phyloP scores from a whole-genome alignment of 2,888 invertebrate genomes.

The Atethmia centrago region DNA sequence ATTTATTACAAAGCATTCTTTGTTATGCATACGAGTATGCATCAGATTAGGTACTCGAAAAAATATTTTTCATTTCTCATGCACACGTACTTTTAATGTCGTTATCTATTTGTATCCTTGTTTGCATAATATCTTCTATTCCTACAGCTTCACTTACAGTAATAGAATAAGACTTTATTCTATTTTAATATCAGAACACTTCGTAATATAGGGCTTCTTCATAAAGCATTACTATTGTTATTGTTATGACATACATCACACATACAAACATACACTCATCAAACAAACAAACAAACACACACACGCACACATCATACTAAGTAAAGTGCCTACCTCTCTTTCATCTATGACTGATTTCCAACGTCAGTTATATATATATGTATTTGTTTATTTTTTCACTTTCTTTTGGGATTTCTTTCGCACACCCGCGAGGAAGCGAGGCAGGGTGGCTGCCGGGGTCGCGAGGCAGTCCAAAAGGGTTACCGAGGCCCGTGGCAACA shows the following conservation, averaged over 20 bases:
- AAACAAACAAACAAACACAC: too few relatives aligned
- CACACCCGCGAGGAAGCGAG: too few relatives aligned
- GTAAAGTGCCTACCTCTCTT: neutral
- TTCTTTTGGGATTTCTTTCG: too few relatives aligned
- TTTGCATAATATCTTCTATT: neutral
- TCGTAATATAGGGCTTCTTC: slow-evolving; percentile 27
- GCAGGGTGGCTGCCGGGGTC: too few relatives aligned
- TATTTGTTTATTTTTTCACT: too few relatives aligned
- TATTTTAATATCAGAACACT: slow-evolving; percentile 38
- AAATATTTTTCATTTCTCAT: neutral
- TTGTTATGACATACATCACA: neutral
- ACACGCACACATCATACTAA: neutral
- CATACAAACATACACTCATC: neutral
- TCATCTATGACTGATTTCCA: neutral
- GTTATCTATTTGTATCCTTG: neutral
- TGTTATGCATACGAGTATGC: neutral
- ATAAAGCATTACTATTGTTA: slow-evolving; percentile 15
- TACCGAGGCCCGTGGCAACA: too few relatives aligned
- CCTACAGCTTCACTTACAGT: slow-evolving; percentile 30
- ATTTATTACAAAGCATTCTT: neutral
- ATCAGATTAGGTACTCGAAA: too few relatives aligned
- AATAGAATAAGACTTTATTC: slow-evolving; percentile 33
- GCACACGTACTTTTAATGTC: neutral
- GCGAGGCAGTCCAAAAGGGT: too few relatives aligned
- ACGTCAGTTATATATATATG: too few relatives aligned